Percentiles rank a stretch among this genome's conserved stretches.
Conservation (phyloP, 2,797 vertebrate species). For the Sebastes ruberrimus region DNA sequence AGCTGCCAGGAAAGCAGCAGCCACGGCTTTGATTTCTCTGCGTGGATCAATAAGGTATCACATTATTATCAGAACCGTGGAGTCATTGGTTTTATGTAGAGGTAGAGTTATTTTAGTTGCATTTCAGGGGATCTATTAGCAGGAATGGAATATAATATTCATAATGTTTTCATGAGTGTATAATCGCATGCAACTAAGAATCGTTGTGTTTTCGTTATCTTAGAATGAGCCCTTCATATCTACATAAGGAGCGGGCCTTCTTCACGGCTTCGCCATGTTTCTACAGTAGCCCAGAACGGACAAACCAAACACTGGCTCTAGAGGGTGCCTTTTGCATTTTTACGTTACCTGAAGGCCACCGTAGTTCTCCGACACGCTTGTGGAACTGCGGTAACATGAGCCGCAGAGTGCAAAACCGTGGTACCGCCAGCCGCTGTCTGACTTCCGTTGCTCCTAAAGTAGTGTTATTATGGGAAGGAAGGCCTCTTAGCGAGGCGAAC, state of each 20-base stretch:
- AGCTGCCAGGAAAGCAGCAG: constrained; percentile 36
- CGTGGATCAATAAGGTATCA: constrained; percentile 44
- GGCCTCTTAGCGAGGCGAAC: too few species aligned
- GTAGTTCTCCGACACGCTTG: background rate
- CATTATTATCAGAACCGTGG: constrained; percentile 21
- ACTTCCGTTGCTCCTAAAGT: too few species aligned
- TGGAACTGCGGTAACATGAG: background rate
- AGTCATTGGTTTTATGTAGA: background rate
- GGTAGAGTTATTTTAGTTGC: background rate
- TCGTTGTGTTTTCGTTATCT: background rate
- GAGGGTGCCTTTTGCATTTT: too few species aligned
- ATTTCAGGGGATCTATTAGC: background rate
- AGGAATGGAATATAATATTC: background rate
- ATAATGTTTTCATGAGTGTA: background rate
- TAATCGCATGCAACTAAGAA: background rate
- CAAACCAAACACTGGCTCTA: background rate
- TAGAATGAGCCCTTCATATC: background rate
- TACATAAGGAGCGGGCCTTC: background rate
- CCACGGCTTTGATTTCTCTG: constrained; percentile 35
- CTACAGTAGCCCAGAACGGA: background rate
- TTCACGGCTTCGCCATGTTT: background rate
- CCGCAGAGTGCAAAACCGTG: too few species aligned
- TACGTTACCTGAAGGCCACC: too few species aligned
- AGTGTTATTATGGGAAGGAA: too few species aligned
- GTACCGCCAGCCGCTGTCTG: too few species aligned